Percentiles rank a stretch among this genome's conserved stretches.
Conservation (phyloP, 2,113 vertebrate species). For the Dromiciops gliroides region DNA sequence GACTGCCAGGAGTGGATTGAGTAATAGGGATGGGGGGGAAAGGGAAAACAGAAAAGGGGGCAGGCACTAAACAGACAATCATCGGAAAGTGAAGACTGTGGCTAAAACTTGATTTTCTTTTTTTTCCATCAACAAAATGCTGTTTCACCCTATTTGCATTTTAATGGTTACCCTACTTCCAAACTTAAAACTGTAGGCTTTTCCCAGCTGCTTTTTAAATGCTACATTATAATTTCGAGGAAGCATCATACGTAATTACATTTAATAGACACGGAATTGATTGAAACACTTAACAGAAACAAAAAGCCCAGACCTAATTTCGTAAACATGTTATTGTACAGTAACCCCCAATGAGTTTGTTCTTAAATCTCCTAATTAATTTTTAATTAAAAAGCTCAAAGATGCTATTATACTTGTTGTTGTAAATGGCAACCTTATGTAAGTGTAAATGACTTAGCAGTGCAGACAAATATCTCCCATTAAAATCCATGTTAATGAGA, state of each 20-base stretch:
- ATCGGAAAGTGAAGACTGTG: slow-evolving; percentile 56
- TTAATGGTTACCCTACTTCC: slow-evolving; percentile 82
- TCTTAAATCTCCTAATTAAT: slow-evolving; percentile 90
- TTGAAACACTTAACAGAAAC: slow-evolving; percentile 86
- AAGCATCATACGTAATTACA: slow-evolving; percentile 86
- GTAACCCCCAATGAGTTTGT: slow-evolving; percentile 86
- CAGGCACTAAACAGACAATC: slow-evolving; percentile 5
- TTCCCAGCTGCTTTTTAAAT: slow-evolving; percentile 86
- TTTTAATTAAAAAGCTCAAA: slow-evolving; percentile 90
- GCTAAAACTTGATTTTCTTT: slow-evolving; percentile 67
- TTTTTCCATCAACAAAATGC: slow-evolving; percentile 47
- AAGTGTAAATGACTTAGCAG: slow-evolving; percentile 63
- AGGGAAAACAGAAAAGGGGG: slow-evolving; percentile 5
- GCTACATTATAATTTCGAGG: slow-evolving; percentile 85
- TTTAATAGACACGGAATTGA: slow-evolving; percentile 87
- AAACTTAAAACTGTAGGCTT: slow-evolving; percentile 83
- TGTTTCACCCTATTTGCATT: slow-evolving; percentile 83
- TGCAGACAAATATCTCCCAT: slow-evolving; percentile 77
- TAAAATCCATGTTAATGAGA: slow-evolving; percentile 73
- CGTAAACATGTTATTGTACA: slow-evolving; percentile 87
- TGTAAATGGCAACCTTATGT: slow-evolving; percentile 80
- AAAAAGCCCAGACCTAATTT: slow-evolving; percentile 85
- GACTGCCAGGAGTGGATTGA: not conserved
- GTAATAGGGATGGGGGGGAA: not conserved
- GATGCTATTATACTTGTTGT: slow-evolving; percentile 83